Conservation (phyloP, 1,140 invertebrate species). For the Ctenoplectra terminalis region DNA sequence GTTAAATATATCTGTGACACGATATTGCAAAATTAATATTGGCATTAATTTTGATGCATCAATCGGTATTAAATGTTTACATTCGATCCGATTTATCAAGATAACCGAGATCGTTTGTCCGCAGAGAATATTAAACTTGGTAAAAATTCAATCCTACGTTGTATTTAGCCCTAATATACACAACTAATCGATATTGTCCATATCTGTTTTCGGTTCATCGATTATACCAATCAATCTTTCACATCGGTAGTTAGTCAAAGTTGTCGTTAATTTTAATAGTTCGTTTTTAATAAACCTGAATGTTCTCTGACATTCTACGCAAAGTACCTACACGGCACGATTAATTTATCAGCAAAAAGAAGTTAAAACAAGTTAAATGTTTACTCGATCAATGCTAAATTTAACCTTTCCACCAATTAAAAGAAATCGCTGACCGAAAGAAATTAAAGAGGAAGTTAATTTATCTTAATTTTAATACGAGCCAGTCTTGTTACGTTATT, state of each 20-base stretch:
- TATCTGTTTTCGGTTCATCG: slow-evolving; percentile 5
- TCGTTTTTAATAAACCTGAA: background rate
- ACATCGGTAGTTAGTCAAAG: background rate
- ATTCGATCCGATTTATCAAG: background rate
- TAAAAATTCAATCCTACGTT: slow-evolving; percentile 1
- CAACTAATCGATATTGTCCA: slow-evolving; percentile 8
- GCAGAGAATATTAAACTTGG: background rate
- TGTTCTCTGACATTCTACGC: background rate
- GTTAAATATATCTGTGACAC: background rate
- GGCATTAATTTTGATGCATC: background rate
- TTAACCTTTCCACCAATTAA: background rate
- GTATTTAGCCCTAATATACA: background rate
- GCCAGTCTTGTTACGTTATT: background rate
- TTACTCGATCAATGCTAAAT: background rate
- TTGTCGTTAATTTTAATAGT: background rate
- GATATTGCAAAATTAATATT: too few species aligned
- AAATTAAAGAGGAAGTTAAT: background rate
- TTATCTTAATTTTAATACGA: background rate
- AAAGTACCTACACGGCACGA: background rate
- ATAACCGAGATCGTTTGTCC: accelerated
- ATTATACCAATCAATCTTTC: background rate
- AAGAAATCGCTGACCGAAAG: background rate
- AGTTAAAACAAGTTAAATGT: background rate
- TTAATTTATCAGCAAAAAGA: background rate
- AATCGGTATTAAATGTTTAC: background rate